phyloP scores from a whole-genome alignment of 2,797 vertebrate genomes.

The Notolepis coatsorum region DNA sequence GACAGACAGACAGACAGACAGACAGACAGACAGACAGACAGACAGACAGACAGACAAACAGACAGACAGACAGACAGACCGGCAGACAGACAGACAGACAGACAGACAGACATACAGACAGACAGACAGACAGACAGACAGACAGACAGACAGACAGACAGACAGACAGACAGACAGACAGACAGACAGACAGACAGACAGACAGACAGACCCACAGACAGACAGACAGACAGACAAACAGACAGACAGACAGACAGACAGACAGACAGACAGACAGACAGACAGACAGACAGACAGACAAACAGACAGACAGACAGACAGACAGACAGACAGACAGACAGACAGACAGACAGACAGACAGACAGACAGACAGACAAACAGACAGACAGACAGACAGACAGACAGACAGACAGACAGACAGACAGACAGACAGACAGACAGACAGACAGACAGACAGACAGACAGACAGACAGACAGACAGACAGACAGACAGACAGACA shows the following conservation, averaged over 20 bases:
- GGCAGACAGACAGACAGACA: slow-evolving; percentile 67
- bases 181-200: slow-evolving; percentile 13
- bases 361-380: background rate
- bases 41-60: too few relatives aligned
- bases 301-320: background rate
- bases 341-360: background rate
- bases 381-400: too few relatives aligned
- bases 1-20: background rate
- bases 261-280: slow-evolving; percentile 32
- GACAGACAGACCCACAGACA: slow-evolving; percentile 49
- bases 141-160: slow-evolving; percentile 56
- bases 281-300: background rate
- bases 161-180: slow-evolving; percentile 37
- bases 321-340: too few relatives aligned
- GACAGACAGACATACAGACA: slow-evolving; percentile 58
- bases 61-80: too few relatives aligned
- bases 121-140: slow-evolving; percentile 31
- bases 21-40: background rate
- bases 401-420: too few relatives aligned
- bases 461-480: too few relatives aligned
- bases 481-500: too few relatives aligned
- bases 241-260: background rate
- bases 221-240: slow-evolving; percentile 41
- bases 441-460: too few relatives aligned
- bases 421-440: slow-evolving; percentile 64